Evolutionary conservation across 2,888 invertebrate species (phyloP).

Genomic region (Euphydryas editha): DNA sequence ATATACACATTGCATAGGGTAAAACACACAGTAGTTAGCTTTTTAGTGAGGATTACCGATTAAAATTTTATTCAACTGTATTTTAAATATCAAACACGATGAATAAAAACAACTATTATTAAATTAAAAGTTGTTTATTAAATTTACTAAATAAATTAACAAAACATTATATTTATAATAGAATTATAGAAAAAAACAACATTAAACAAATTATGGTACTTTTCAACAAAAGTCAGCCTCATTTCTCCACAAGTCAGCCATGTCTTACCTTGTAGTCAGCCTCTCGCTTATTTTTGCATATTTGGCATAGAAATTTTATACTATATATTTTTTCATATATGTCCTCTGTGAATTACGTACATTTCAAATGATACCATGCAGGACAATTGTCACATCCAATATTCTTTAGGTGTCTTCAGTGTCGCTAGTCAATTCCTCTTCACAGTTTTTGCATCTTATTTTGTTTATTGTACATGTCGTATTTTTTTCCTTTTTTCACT

Average conservation of each 20-base stretch:
- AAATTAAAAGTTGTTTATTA: neutral
- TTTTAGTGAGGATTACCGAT: too few species aligned
- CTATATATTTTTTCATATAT: neutral
- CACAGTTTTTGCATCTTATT: too few species aligned
- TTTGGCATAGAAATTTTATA: too few species aligned
- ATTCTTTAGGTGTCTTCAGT: neutral
- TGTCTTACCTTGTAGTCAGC: slow-evolving; percentile 27
- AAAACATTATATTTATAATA: slow-evolving; percentile 11
- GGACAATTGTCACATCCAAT: slow-evolving; percentile 12
- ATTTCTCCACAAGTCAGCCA: slow-evolving; percentile 30
- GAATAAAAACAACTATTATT: neutral
- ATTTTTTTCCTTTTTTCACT: too few species aligned
- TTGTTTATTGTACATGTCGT: too few species aligned
- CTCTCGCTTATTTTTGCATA: too few species aligned
- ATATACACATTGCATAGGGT: too few species aligned
- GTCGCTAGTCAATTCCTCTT: too few species aligned
- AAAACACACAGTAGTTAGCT: too few species aligned
- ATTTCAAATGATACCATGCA: slow-evolving; percentile 6
- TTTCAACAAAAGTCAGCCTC: slow-evolving; percentile 24
- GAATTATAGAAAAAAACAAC: slow-evolving; percentile 21
- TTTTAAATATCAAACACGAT: neutral
- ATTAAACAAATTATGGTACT: slow-evolving; percentile 23
- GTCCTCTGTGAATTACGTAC: neutral
- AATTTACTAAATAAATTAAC: neutral
- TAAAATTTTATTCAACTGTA: too few species aligned